A percentile compares a stretch with the other conserved stretches of the same genome.
Evolutionary conservation across 1,140 invertebrate species (phyloP).

Genomic region (Aphaenogaster floridana): DNA sequence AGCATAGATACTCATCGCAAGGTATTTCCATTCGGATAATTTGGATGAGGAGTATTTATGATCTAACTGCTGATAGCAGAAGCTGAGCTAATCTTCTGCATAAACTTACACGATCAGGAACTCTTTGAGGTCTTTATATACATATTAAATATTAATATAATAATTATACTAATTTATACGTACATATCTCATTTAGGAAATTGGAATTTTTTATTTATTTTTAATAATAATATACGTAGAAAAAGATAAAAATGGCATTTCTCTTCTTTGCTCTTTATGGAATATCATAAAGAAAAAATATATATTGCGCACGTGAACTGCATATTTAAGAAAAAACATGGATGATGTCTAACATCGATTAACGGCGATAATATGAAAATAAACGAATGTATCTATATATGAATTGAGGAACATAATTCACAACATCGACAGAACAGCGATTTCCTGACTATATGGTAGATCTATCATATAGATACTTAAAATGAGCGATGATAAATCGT

Average conservation of each 20-base stretch:
- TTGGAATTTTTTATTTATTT: not conserved
- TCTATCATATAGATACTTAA: conserved; percentile 38
- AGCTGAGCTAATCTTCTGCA: not conserved
- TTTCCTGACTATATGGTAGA: conserved; percentile 31
- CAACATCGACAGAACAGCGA: conserved; percentile 1
- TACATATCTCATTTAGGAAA: not conserved
- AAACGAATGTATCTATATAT: conserved; percentile 39
- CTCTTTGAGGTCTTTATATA: not conserved
- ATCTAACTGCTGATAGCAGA: not conserved
- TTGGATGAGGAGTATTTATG: not conserved
- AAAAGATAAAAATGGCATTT: not conserved
- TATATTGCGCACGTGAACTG: not conserved
- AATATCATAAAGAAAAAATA: conserved; percentile 2
- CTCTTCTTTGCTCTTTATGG: not conserved
- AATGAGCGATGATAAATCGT: conserved; percentile 51
- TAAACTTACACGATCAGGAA: not conserved
- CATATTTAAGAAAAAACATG: not conserved
- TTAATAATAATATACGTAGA: not conserved
- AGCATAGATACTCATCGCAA: not conserved
- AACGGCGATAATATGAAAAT: conserved; percentile 20
- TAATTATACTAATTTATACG: conserved; percentile 1
- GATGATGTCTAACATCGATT: conserved; percentile 2
- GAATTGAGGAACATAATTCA: conserved; percentile 45
- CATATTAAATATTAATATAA: not conserved
- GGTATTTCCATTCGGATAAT: conserved; percentile 17